Evolutionary conservation across 23 tunicate genomes (phyloP), one percentile per base, ranked within the genome.

Genomic region (Oikopleura dioica): DNA sequence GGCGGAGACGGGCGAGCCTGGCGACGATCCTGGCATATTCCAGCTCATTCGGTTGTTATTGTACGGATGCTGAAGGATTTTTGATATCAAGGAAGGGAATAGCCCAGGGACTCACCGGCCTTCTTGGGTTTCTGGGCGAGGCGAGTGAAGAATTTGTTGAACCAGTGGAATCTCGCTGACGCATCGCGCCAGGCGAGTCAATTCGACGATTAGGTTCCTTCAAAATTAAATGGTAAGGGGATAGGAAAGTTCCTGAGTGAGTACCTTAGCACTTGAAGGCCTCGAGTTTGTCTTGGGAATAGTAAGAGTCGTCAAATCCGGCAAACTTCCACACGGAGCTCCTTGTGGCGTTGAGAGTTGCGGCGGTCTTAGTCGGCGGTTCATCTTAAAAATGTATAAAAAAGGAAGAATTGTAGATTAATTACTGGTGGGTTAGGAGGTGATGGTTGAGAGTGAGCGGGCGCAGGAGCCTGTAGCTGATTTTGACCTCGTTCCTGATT

Each of bases 221-320:
- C 55, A 44, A 9, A 44, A 44, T 44, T 44, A 44, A 21, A 44
- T 44, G 9, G 9, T 21, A 9, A 44, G 21, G 9, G 9, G 9
- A 9, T 9, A 44, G 16, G 9, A 44, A 2, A 63, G 29, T 63
- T 12, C 72, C 72, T 23, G 29, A 28, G 72, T 21, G 33, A 5
- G 16, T n/a, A n/a, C n/a, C 26, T 63, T 63, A 12, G 72, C 72
- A 63, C 72, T 63, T 63, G 72, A 63, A 63, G 72, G 72, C 2
- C 72, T 23, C 33, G 72, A 63, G 26, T 63, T 63, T 2, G 16
- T 63, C 16, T 44, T 44, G 33, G 72, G 72, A 28, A 63, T 63
- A 2, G 2, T 4, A 2, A 63, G 26, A 2, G 16, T 23, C 4
- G 30, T 63, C 32, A 63, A 28, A 28, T 63, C 72, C 32, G 72